phyloP scores from a whole-genome alignment of 2,888 invertebrate genomes.

The Maniola hyperantus region DNA sequence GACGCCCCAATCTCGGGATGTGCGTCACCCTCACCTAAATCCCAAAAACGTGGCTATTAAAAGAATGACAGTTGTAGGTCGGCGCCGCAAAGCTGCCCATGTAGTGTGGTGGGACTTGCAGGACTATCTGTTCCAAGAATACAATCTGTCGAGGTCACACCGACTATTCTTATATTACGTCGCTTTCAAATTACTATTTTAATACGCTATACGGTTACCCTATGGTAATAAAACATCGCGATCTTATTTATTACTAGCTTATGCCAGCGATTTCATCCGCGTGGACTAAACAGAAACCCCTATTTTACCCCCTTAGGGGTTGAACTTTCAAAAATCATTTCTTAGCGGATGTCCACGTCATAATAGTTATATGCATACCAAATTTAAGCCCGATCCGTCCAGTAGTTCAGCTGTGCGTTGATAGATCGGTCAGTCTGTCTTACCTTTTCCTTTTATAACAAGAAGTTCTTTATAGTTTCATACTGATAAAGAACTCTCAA shows the following conservation, averaged over 20 bases:
- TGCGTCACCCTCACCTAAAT: conserved; percentile 39
- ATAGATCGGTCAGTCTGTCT: too few relatives aligned
- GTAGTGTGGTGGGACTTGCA: conserved; percentile 8
- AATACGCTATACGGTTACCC: not conserved
- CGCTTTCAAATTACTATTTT: conserved; percentile 19
- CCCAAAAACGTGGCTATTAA: conserved; percentile 39
- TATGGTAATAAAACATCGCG: not conserved
- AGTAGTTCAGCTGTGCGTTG: too few relatives aligned
- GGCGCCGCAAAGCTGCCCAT: conserved; percentile 36
- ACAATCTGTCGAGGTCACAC: conserved; percentile 32
- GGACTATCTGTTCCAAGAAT: conserved; percentile 33
- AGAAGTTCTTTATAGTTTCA: too few relatives aligned
- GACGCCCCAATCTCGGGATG: conserved; percentile 24
- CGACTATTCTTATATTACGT: conserved; percentile 25
- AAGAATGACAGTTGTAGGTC: conserved; percentile 41
- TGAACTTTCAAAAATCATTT: too few relatives aligned
- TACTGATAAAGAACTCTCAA: too few relatives aligned
- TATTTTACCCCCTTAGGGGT: too few relatives aligned
- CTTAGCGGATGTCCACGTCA: too few relatives aligned
- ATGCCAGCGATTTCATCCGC: too few relatives aligned
- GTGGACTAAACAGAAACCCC: too few relatives aligned
- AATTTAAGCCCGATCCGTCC: too few relatives aligned
- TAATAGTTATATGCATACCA: too few relatives aligned
- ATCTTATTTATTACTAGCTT: not conserved
- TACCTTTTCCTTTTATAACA: too few relatives aligned